Base-by-base conservation (phyloP, 2,888 invertebrate species). In the Ophion slaviceki region DNA sequence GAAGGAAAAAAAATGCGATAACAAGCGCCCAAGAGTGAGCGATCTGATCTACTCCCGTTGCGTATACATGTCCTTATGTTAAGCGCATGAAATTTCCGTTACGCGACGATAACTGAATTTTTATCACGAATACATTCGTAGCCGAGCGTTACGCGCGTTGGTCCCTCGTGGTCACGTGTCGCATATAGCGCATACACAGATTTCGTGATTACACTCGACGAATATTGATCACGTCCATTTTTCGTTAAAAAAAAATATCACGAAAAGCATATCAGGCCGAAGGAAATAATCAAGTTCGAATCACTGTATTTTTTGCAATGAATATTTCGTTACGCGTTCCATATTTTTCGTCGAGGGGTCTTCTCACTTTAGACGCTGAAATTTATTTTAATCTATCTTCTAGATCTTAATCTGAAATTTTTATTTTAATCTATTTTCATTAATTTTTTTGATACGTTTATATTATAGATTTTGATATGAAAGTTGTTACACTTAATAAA, bases 1-100 rank as follows among this genome's bases (percentile, higher is more conserved):
- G 8, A 57, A 28, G 28, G 62, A 82, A 88, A 87, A 17, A 82
- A 88, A 87, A 76, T 83, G 59, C 83, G 84, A 90, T 87, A 80
- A 78, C 59, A 74, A 76, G 70, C 72, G 82, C 75, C 80, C 77
- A 72, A 74, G 28, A 71, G 70, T 66, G 62, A 72, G 70, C 70
- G 47, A 59, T 74, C 70, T 71, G 71, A 79, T 71, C 62, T 75
- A 57, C 61, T 8, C 47, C 8, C 32, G 61, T 53, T 24, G 36
- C 53, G 45, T 66, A 82, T 70, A 70, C 62, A 10, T 75, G 57
- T 28, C 45, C 62, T 53, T 74, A 59, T 24, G 53, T 40, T 32
- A 47, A 40, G 67, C 10, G 45, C 57, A 57, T 70, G 53, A 61
- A 79, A 68, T 71, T 28, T 59, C 67, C 72, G 77, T 85, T 64